Conservation (phyloP, 1,140 invertebrate species). For the Drosophila burlai region DNA sequence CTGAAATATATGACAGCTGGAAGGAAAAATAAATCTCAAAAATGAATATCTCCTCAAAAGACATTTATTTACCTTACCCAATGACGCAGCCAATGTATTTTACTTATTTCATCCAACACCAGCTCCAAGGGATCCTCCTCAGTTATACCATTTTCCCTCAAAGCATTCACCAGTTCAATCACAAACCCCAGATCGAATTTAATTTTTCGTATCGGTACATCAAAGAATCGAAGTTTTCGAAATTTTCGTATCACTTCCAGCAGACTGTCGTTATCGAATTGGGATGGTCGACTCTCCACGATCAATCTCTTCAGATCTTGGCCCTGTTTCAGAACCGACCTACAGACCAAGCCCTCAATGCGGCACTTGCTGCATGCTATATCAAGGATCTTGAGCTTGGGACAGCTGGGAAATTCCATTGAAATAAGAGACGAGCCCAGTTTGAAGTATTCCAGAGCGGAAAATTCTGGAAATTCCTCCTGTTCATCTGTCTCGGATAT, state of each 20-base stretch:
- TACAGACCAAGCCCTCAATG: not conserved
- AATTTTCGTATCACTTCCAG: not conserved
- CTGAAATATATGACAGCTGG: not conserved
- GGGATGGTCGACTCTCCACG: not conserved
- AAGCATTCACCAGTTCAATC: not conserved
- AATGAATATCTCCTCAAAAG: fast-evolving
- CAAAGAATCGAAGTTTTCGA: not conserved
- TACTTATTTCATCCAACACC: not conserved
- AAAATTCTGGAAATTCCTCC: not conserved
- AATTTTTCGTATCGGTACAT: not conserved
- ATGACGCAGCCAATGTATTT: not conserved
- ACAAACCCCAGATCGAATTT: not conserved
- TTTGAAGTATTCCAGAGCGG: not conserved
- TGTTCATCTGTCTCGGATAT: not conserved
- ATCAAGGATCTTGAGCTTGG: not conserved
- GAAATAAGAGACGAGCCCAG: not conserved
- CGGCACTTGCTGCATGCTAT: not conserved
- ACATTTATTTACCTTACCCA: not conserved
- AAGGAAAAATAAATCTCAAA: not conserved
- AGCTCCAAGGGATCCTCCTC: not conserved
- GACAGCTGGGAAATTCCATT: not conserved
- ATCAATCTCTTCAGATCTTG: not conserved
- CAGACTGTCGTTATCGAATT: not conserved
- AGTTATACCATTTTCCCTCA: not conserved
- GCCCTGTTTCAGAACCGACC: not conserved